These are phyloP conservation scores for Podilymbus podiceps DNA, from an alignment of 2,113 vertebrate genomes.

Conservation along the genomic window DNA sequence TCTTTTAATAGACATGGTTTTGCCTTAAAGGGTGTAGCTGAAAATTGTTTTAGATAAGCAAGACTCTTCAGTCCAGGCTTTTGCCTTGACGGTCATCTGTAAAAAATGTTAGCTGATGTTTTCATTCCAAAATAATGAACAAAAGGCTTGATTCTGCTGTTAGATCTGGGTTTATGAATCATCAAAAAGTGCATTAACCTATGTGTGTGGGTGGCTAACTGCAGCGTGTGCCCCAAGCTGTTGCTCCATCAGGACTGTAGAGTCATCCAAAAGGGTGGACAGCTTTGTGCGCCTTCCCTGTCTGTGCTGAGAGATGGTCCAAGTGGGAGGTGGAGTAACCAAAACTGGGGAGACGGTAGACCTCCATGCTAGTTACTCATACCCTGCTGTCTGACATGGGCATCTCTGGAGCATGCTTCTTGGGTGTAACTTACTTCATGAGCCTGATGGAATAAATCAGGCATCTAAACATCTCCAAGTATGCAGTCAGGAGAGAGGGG, in stretches of 20 bases:
- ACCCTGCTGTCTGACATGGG: conserved; percentile 54
- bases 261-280: conserved; percentile 48
- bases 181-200: conserved; percentile 58
- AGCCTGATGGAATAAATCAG: conserved; percentile 62
- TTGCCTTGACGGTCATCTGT: conserved; percentile 52
- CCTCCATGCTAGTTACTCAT: conserved; percentile 47
- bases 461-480: conserved; percentile 51
- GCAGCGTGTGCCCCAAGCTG: conserved; percentile 4
- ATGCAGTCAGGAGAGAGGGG: conserved; percentile 29
- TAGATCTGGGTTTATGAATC: conserved; percentile 50
- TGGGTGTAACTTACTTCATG: conserved; percentile 68
- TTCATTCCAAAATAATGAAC: conserved; percentile 58
- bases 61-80: conserved; percentile 27
- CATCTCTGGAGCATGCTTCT: conserved; percentile 44
- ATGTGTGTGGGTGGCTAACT: conserved; percentile 49
- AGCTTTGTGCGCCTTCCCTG: conserved; percentile 17
- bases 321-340: conserved; percentile 52
- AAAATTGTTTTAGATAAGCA: conserved; percentile 49
- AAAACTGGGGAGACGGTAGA: conserved; percentile 37
- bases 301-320: conserved; percentile 15
- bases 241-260: conserved; percentile 36
- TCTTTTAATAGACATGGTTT: conserved; percentile 54
- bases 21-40: conserved; percentile 51
- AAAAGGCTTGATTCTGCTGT: conserved; percentile 33
- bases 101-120: conserved; percentile 58